Conservation (phyloP, 2,113 vertebrate species). For the Polyodon spathula region DNA sequence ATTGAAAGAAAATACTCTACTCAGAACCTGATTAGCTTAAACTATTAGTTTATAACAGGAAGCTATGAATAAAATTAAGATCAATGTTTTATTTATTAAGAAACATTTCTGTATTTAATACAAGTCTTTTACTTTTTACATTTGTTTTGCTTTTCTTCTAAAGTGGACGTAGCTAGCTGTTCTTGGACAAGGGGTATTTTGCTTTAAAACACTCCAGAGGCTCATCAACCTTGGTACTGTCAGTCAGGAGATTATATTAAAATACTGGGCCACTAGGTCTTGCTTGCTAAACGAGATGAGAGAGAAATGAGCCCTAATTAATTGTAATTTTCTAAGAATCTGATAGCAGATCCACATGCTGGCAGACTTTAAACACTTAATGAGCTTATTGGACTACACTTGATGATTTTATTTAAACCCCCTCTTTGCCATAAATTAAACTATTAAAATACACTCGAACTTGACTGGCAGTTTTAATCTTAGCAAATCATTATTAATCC, state of each 20-base stretch:
- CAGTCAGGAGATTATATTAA: conserved; percentile 52
- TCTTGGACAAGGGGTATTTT: too few relatives aligned
- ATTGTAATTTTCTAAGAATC: conserved; percentile 73
- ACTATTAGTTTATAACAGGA: too few relatives aligned
- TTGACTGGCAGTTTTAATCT: conserved; percentile 75
- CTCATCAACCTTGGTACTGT: conserved; percentile 21
- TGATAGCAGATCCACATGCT: conserved; percentile 55
- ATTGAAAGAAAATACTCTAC: too few relatives aligned
- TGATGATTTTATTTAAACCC: conserved; percentile 83
- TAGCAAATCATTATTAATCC: conserved; percentile 71
- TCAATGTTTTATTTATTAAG: too few relatives aligned
- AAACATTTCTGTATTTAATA: too few relatives aligned
- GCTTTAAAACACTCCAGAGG: background rate
- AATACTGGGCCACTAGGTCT: conserved; percentile 41
- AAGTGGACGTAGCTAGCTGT: too few relatives aligned
- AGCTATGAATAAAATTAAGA: too few relatives aligned
- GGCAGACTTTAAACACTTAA: conserved; percentile 69
- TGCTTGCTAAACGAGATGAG: conserved; percentile 58
- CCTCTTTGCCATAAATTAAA: conserved; percentile 71
- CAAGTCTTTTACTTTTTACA: too few relatives aligned
- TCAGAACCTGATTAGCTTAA: too few relatives aligned
- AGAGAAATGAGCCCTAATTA: conserved; percentile 76
- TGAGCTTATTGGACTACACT: conserved; percentile 90
- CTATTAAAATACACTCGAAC: conserved; percentile 82
- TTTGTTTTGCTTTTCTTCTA: too few relatives aligned